phyloP scores from a whole-genome alignment of 2,888 invertebrate species.

The Antheraea yamamai region DNA sequence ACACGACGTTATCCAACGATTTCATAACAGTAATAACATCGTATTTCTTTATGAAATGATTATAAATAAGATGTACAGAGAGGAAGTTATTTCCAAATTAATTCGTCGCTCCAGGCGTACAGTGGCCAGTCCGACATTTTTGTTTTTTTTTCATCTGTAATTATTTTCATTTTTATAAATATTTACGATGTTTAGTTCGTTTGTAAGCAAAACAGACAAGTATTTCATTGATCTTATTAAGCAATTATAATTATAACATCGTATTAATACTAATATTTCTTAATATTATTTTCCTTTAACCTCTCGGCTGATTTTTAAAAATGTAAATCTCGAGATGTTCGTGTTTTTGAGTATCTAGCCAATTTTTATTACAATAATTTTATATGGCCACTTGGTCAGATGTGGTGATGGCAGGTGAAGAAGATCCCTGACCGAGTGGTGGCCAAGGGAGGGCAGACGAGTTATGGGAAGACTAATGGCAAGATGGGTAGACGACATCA shows the following conservation, averaged over 20 bases:
- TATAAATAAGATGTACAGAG: background rate
- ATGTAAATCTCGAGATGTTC: too few species aligned
- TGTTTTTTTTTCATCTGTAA: background rate
- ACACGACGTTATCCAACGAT: background rate
- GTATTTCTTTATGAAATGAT: background rate
- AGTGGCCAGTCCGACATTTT: conserved; percentile 2
- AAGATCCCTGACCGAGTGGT: too few species aligned
- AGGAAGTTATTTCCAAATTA: conserved; percentile 18
- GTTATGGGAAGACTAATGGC: too few species aligned
- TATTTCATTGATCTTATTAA: background rate
- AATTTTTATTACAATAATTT: too few species aligned
- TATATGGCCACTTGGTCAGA: too few species aligned
- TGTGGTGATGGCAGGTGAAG: too few species aligned
- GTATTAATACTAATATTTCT: background rate
- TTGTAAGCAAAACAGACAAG: background rate
- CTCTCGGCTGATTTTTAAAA: too few species aligned
- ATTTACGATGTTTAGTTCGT: background rate
- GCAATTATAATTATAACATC: too few species aligned
- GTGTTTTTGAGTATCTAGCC: too few species aligned
- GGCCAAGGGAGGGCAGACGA: too few species aligned
- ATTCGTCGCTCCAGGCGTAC: conserved; percentile 17
- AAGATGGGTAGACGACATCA: too few species aligned
- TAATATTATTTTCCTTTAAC: too few species aligned
- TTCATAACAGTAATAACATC: background rate
- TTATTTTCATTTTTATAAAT: background rate